These are phyloP conservation scores for Sula dactylatra DNA, from an alignment of 2,113 vertebrate species.

Conservation along the genomic window DNA sequence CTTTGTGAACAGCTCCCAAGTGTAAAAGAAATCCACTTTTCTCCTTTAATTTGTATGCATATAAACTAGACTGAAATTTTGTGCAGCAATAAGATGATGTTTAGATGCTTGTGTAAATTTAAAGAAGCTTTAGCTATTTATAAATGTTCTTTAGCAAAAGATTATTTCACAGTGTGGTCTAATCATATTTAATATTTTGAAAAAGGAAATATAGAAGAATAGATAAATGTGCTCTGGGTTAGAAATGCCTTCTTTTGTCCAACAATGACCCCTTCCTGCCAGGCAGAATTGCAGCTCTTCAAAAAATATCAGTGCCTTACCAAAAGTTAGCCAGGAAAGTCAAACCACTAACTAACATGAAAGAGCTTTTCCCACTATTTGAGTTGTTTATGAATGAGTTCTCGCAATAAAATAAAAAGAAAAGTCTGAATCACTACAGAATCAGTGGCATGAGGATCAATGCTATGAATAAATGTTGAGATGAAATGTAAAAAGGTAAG, in stretches of 20 bases:
- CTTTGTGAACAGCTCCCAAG: background rate
- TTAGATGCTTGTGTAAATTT: background rate
- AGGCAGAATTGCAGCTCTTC: background rate
- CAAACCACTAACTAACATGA: background rate
- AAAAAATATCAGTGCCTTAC: background rate
- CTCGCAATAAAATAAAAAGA: background rate
- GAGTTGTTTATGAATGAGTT: background rate
- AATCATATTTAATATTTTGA: background rate
- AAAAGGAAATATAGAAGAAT: background rate
- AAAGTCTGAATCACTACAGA: background rate
- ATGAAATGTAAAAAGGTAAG: background rate
- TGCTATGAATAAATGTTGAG: background rate
- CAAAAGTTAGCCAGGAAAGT: background rate
- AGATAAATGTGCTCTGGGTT: background rate
- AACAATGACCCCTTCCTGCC: background rate
- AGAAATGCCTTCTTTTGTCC: background rate
- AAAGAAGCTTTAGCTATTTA: constrained; percentile 5
- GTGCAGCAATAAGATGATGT: background rate
- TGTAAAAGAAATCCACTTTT: background rate
- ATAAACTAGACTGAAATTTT: background rate
- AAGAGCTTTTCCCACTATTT: background rate
- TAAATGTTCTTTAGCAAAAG: background rate
- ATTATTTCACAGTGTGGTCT: background rate
- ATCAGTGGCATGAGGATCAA: background rate
- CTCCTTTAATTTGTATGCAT: background rate